Evolutionary conservation across 2,113 vertebrate species (phyloP).

Genomic region (Triplophysa rosa): DNA sequence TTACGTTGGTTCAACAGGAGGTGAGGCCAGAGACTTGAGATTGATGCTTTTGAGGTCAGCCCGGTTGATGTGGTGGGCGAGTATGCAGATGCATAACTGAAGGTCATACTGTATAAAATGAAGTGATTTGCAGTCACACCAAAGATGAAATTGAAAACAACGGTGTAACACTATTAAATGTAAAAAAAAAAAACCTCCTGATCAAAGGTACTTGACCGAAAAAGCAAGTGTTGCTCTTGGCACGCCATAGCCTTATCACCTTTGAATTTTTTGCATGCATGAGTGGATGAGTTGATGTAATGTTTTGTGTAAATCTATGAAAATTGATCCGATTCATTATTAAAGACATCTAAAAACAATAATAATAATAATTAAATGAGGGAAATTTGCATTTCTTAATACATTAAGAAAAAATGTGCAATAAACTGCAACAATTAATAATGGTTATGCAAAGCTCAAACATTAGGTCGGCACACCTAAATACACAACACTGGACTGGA

Average conservation of each 20-base stretch:
- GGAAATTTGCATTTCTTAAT: not conserved
- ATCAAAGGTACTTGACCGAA: conserved; percentile 50
- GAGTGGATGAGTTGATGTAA: conserved; percentile 9
- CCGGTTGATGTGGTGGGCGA: conserved; percentile 17
- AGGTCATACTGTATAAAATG: not conserved
- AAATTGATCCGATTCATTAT: not conserved
- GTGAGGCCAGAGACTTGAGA: conserved; percentile 4
- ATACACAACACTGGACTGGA: too few species aligned
- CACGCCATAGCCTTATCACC: conserved; percentile 19
- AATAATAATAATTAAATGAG: too few species aligned
- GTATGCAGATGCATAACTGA: not conserved
- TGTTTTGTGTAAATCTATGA: conserved; percentile 2
- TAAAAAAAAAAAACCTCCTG: not conserved
- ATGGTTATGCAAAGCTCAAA: too few species aligned
- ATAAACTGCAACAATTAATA: too few species aligned
- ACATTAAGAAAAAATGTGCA: too few species aligned
- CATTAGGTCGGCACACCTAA: too few species aligned
- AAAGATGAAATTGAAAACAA: not conserved
- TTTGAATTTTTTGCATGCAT: conserved; percentile 15
- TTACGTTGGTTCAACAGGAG: not conserved
- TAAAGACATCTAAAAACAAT: too few species aligned
- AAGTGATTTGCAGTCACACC: not conserved
- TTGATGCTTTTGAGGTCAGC: conserved; percentile 4
- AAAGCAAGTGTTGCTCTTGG: conserved; percentile 37
- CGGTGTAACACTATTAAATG: not conserved